phyloP scores from a whole-genome alignment of 2,797 vertebrate genomes.

The Onychomys arenicola region DNA sequence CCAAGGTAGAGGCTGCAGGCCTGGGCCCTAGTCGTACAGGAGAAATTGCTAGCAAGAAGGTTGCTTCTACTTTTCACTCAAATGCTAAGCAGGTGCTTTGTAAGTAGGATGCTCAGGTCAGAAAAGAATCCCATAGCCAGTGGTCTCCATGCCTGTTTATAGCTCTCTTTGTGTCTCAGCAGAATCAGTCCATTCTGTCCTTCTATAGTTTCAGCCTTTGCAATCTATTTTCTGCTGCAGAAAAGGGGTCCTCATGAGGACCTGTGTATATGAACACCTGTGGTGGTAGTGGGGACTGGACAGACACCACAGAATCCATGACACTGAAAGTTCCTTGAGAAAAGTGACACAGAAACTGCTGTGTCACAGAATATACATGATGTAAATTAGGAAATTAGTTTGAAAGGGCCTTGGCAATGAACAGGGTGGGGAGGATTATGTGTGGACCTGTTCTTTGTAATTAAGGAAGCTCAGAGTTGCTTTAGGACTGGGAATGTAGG shows the following conservation, averaged over 20 bases:
- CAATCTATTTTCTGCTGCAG: background rate
- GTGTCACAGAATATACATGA: background rate
- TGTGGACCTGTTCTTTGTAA: background rate
- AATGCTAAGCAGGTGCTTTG: background rate
- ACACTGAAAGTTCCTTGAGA: background rate
- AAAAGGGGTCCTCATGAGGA: background rate
- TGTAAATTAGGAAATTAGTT: background rate
- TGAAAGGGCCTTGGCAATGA: background rate
- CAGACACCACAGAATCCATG: background rate
- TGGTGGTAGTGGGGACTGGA: background rate
- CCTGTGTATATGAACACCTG: background rate
- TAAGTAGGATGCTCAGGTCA: rapidly evolving
- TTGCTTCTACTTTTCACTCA: background rate
- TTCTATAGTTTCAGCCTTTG: background rate
- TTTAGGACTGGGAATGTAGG: background rate
- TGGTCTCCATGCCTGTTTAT: background rate
- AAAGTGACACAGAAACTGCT: background rate
- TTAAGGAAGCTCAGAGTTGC: background rate
- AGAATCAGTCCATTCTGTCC: background rate
- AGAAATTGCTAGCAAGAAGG: background rate
- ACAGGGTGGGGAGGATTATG: background rate
- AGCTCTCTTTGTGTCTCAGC: background rate
- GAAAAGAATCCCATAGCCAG: background rate
- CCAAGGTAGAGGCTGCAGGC: background rate
- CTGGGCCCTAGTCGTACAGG: too few species aligned